Percentiles rank a stretch among this genome's conserved stretches.
Evolutionary conservation across 1,140 invertebrate genomes (phyloP).

Genomic region (Grapholita molesta): DNA sequence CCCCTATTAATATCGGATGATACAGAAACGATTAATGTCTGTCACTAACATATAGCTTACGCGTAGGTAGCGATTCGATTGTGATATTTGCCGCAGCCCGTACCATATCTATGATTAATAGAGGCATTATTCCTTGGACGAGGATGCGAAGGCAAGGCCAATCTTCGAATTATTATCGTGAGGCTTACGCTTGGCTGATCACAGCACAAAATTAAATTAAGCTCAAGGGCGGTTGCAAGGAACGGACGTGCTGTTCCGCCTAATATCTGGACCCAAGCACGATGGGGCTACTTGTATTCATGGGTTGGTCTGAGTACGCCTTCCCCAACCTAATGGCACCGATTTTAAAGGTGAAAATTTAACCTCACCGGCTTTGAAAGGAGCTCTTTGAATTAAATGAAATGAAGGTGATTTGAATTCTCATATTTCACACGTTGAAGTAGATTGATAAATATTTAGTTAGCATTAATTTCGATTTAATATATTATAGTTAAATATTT

Average conservation of each 20-base stretch:
- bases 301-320: conserved; percentile 46
- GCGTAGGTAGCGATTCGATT: too few species aligned
- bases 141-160: conserved; percentile 29
- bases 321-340: conserved; percentile 34
- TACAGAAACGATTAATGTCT: not conserved
- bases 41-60: too few species aligned
- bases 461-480: too few species aligned
- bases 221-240: conserved; percentile 32
- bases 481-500: too few species aligned
- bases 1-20: too few species aligned
- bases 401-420: too few species aligned
- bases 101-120: conserved; percentile 44
- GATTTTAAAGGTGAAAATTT: conserved; percentile 68
- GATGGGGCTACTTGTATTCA: conserved; percentile 59
- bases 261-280: not conserved
- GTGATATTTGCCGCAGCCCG: not conserved
- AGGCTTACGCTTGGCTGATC: conserved; percentile 50
- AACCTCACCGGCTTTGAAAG: too few species aligned
- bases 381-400: too few species aligned
- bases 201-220: conserved; percentile 68
- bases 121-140: conserved; percentile 29
- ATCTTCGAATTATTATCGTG: conserved; percentile 58
- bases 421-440: too few species aligned
- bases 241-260: too few species aligned
- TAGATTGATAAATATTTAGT: too few species aligned